phyloP scores from a whole-genome alignment of 2,113 vertebrate genomes.

The Elgaria multicarinata region DNA sequence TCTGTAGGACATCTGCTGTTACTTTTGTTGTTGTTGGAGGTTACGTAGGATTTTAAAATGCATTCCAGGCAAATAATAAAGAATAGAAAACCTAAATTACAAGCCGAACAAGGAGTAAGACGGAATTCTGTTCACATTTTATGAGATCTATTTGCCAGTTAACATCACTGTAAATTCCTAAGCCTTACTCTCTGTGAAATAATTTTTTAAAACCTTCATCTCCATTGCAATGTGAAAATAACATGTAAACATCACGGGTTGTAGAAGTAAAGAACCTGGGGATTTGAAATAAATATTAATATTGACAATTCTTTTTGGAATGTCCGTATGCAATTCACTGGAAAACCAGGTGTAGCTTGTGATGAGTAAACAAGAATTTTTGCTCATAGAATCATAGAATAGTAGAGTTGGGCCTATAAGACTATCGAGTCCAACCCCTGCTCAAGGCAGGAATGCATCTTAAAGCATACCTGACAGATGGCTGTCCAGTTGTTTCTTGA shows the following conservation, averaged over 20 bases:
- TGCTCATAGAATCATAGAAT: too few species aligned
- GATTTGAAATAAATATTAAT: slow-evolving; percentile 8
- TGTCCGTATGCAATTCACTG: too few species aligned
- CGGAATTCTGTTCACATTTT: slow-evolving; percentile 54
- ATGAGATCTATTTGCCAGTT: slow-evolving; percentile 54
- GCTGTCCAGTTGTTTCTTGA: too few species aligned
- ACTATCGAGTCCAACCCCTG: too few species aligned
- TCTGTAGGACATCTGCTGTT: slow-evolving; percentile 89
- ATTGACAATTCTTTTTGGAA: not conserved
- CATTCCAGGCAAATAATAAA: slow-evolving; percentile 81
- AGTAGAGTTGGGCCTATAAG: too few species aligned
- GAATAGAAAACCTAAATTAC: slow-evolving; percentile 55
- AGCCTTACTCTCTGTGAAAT: not conserved
- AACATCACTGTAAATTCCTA: slow-evolving; percentile 1
- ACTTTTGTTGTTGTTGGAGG: slow-evolving; percentile 48
- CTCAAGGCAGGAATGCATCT: too few species aligned
- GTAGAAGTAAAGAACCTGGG: not conserved
- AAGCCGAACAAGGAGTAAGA: slow-evolving; percentile 54
- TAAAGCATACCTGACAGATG: too few species aligned
- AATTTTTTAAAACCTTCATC: too few species aligned
- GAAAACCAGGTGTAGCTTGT: not conserved
- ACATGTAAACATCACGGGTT: not conserved
- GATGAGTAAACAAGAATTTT: not conserved
- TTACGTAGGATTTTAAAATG: slow-evolving; percentile 54
- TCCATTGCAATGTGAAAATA: not conserved